Conservation (phyloP, 1,140 invertebrate species). For the Adelges cooleyi region DNA sequence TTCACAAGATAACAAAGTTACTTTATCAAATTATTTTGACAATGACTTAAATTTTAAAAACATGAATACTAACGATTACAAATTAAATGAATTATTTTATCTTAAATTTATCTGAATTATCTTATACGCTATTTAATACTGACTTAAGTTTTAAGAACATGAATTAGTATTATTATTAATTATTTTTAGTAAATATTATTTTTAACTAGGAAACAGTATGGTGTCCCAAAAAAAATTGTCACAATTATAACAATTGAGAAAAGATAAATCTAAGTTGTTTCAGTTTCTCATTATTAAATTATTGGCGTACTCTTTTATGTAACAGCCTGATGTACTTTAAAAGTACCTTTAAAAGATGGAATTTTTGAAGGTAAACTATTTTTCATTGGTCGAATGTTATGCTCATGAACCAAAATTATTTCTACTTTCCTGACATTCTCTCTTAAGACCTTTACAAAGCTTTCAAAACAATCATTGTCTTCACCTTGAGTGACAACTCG, state of each 20-base stretch:
- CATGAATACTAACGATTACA: too few species aligned
- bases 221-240: not conserved
- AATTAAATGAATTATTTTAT: too few species aligned
- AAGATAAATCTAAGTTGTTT: not conserved
- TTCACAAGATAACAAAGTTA: too few species aligned
- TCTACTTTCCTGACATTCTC: not conserved
- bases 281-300: not conserved
- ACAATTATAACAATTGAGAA: not conserved
- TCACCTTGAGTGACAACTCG: constrained; percentile 35
- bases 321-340: not conserved
- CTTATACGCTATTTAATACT: too few species aligned
- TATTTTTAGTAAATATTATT: too few species aligned
- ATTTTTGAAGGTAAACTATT: not conserved
- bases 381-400: not conserved
- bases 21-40: too few species aligned
- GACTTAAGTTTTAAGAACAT: too few species aligned
- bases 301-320: not conserved
- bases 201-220: too few species aligned
- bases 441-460: not conserved
- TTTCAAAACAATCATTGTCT: constrained; percentile 33
- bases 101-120: too few species aligned
- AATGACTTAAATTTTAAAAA: too few species aligned
- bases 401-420: not conserved
- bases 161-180: too few species aligned
- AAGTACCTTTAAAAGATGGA: not conserved